A percentile compares a stretch with the other conserved stretches of the same genome.
These are phyloP conservation scores for Crotophaga sulcirostris DNA, from an alignment of 2,113 vertebrate genomes.

Conservation along the genomic window DNA sequence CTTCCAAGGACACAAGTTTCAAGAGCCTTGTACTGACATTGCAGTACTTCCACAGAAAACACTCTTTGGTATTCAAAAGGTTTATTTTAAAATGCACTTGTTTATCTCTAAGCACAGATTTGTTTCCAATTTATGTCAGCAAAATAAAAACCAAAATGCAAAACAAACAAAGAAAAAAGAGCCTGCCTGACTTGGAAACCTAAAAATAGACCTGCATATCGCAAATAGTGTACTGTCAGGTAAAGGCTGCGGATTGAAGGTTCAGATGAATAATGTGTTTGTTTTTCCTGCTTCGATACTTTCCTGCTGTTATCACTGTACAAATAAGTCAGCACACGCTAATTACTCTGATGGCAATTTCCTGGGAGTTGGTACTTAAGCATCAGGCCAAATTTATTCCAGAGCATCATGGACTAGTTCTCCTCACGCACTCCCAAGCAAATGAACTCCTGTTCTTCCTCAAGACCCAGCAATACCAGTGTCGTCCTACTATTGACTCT, in stretches of 20 bases:
- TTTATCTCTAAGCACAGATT: conserved; percentile 24
- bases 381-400: background rate
- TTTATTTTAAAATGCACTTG: background rate
- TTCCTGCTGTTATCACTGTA: conserved; percentile 65
- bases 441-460: background rate
- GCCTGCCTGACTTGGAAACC: background rate
- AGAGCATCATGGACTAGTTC: background rate
- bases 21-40: background rate
- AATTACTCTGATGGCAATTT: conserved; percentile 61
- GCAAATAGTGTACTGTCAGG: conserved; percentile 53
- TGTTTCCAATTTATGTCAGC: conserved; percentile 40
- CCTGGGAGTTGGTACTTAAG: conserved; percentile 41
- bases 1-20: background rate
- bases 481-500: background rate
- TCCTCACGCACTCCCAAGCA: background rate
- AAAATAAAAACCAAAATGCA: background rate
- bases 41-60: background rate
- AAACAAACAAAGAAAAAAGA: conserved; percentile 30
- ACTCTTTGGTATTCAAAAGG: background rate
- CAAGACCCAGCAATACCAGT: background rate
- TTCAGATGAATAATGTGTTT: conserved; percentile 70
- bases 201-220: conserved; percentile 50
- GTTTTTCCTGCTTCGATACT: conserved; percentile 66
- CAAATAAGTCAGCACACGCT: conserved; percentile 55
- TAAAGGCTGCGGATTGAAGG: conserved; percentile 53